Conservation (phyloP, 1,140 invertebrate species). For the Leptinotarsa texana region DNA sequence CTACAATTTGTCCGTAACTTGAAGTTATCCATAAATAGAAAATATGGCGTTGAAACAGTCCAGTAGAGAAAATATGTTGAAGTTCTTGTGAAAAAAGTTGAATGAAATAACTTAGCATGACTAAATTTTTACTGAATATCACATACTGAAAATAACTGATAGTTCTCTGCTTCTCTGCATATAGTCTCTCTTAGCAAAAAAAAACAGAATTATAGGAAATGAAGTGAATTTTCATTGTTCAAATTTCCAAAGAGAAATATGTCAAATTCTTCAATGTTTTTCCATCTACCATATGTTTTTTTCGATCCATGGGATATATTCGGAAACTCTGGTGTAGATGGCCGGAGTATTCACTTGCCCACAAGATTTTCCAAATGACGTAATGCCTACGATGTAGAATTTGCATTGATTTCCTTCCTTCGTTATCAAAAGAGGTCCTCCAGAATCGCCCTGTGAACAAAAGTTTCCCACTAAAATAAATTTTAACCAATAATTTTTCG, state of each 20-base stretch:
- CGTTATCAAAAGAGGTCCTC: constrained; percentile 62
- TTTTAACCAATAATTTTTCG: no score
- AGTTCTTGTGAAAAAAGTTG: background rate
- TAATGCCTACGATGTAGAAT: constrained; percentile 61
- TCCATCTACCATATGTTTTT: constrained; percentile 45
- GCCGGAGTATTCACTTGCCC: constrained; percentile 59
- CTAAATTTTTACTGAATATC: background rate
- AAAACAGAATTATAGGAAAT: background rate
- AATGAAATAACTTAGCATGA: background rate
- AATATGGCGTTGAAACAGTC: no score
- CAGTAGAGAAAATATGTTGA: no score
- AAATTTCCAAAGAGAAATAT: no score
- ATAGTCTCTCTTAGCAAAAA: background rate
- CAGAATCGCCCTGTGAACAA: constrained; percentile 66
- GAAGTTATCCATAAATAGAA: no score
- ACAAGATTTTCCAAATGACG: constrained; percentile 62
- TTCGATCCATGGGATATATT: constrained; percentile 66
- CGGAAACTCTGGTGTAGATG: constrained; percentile 63
- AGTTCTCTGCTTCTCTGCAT: no score
- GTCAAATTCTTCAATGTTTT: no score
- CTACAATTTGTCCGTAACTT: no score
- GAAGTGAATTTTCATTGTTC: no score
- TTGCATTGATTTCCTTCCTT: constrained; percentile 60
- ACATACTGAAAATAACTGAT: no score
- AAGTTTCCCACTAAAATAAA: background rate